A percentile compares a stretch with the other conserved stretches of the same genome.
Conservation (phyloP, 2,797 vertebrate genomes). For the Cyprinodon diabolis region DNA sequence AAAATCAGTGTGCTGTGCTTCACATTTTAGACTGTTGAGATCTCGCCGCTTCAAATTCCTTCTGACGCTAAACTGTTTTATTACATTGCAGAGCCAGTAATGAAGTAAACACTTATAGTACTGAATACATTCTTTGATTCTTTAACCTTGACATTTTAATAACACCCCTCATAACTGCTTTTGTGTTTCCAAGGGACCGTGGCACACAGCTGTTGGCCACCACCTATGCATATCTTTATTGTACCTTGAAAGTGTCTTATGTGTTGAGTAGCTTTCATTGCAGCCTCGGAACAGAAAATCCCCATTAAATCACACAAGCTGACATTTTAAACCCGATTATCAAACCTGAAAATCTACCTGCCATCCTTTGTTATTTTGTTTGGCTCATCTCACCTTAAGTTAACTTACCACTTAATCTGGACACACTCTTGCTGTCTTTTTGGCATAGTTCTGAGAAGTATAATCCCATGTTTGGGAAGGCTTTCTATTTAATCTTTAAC, state of each 20-base stretch:
- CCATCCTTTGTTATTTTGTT: neutral
- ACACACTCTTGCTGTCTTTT: neutral
- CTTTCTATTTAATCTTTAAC: neutral
- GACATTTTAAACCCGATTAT: no score
- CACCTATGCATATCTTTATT: neutral
- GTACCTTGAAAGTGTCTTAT: neutral
- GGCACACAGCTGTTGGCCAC: neutral
- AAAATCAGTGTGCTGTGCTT: neutral
- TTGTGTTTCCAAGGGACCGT: neutral
- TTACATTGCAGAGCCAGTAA: neutral
- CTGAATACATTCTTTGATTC: neutral
- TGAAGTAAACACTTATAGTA: neutral
- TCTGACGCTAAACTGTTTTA: neutral
- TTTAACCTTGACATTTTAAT: neutral
- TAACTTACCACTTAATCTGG: neutral
- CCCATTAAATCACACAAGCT: neutral
- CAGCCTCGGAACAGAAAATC: no score
- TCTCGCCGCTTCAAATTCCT: neutral
- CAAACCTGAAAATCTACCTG: slow-evolving; percentile 32
- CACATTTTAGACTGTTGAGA: neutral
- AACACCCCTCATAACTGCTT: neutral
- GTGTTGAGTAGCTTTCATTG: neutral
- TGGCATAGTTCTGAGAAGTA: neutral
- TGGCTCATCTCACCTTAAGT: neutral
- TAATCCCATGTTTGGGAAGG: slow-evolving; percentile 2